Evolutionary conservation across 2,113 vertebrate genomes (phyloP).

Genomic region (Mustela lutreola): DNA sequence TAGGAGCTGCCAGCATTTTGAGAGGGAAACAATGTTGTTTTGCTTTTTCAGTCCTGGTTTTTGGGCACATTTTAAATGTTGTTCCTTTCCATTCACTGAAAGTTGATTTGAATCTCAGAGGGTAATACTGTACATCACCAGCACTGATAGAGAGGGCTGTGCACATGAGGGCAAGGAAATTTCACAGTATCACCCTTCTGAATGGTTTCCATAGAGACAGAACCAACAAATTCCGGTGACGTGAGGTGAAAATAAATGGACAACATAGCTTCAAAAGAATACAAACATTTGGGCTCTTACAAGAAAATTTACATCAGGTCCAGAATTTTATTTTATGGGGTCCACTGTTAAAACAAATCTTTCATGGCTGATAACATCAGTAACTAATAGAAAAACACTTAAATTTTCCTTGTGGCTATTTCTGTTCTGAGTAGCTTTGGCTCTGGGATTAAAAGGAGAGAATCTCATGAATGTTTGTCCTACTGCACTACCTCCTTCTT

Average conservation of each 20-base stretch:
- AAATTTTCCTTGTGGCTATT: slow-evolving; percentile 4
- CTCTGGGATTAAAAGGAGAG: slow-evolving; percentile 20
- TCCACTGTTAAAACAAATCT: neutral
- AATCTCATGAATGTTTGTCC: slow-evolving; percentile 30
- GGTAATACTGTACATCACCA: neutral
- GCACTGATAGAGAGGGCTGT: slow-evolving; percentile 51
- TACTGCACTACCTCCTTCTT: neutral
- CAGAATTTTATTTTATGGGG: slow-evolving; percentile 58
- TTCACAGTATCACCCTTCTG: slow-evolving; percentile 66
- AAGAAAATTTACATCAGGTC: slow-evolving; percentile 60
- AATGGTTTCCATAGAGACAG: slow-evolving; percentile 81
- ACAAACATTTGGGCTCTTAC: slow-evolving; percentile 63
- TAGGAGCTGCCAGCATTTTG: slow-evolving; percentile 41
- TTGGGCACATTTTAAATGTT: slow-evolving; percentile 31
- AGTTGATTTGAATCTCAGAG: slow-evolving; percentile 9
- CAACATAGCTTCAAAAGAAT: slow-evolving; percentile 69
- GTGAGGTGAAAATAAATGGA: slow-evolving; percentile 79
- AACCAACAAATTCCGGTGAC: slow-evolving; percentile 81
- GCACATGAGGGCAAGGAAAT: slow-evolving; percentile 59
- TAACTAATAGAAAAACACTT: neutral
- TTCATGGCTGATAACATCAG: neutral
- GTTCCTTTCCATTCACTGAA: slow-evolving; percentile 32
- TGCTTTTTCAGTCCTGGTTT: slow-evolving; percentile 34
- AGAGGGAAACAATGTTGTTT: neutral
- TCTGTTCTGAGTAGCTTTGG: slow-evolving; percentile 43